Conservation (phyloP, 2,888 invertebrate genomes). For the Orthosia cruda region DNA sequence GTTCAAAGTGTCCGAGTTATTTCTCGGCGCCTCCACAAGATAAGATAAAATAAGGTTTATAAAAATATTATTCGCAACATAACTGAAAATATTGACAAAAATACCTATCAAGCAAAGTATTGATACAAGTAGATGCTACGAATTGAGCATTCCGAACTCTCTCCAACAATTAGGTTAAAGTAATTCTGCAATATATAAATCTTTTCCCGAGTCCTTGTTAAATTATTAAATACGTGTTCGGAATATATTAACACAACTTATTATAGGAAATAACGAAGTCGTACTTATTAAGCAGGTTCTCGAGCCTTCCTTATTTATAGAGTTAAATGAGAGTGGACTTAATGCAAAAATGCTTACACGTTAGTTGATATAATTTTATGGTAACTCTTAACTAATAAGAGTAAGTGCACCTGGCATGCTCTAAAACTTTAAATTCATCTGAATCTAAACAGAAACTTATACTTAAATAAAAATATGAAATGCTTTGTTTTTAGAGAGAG, state of each 20-base stretch:
- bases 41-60: not conserved
- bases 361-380: not conserved
- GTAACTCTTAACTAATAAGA: conserved; percentile 1
- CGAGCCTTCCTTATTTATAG: conserved; percentile 44
- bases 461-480: too few relatives aligned
- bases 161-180: conserved; percentile 44
- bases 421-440: not conserved
- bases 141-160: conserved; percentile 36
- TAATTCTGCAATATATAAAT: conserved; percentile 61
- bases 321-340: conserved; percentile 36
- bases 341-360: conserved; percentile 20
- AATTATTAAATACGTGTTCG: conserved; percentile 64
- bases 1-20: too few relatives aligned
- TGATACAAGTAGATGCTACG: conserved; percentile 18
- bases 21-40: too few relatives aligned
- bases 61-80: not conserved
- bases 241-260: conserved; percentile 57
- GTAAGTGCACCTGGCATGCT: not conserved
- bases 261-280: conserved; percentile 54
- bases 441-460: too few relatives aligned
- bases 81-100: conserved; percentile 10
- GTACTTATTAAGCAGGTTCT: conserved; percentile 40
- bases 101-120: conserved; percentile 1
- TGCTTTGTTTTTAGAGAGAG: too few relatives aligned
- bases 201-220: conserved; percentile 58